These are phyloP conservation scores for Pempheris klunzingeri DNA, from an alignment of 2,797 vertebrate genomes.

Conservation along the genomic window DNA sequence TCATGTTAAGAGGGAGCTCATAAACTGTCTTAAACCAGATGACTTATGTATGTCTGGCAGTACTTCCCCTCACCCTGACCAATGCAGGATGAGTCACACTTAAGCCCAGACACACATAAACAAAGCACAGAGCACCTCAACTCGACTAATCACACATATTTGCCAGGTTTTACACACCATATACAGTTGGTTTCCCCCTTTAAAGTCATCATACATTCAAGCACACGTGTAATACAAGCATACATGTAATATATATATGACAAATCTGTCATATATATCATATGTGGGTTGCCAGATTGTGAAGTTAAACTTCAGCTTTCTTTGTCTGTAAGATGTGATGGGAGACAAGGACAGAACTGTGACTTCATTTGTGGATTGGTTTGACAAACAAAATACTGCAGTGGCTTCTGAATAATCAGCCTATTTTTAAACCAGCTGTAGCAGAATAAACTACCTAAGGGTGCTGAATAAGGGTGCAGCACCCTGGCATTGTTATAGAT, in stretches of 20 bases:
- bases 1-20: slow-evolving; percentile 20
- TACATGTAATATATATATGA: no score
- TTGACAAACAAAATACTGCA: slow-evolving; percentile 32
- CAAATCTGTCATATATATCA: no score
- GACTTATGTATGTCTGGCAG: slow-evolving; percentile 60
- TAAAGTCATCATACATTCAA: slow-evolving; percentile 3
- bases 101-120: slow-evolving; percentile 20
- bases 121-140: slow-evolving; percentile 5
- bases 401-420: slow-evolving; percentile 38
- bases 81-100: slow-evolving; percentile 43
- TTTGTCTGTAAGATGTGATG: background rate
- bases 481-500: slow-evolving; percentile 1
- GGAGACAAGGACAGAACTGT: slow-evolving; percentile 1
- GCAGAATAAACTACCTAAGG: slow-evolving; percentile 17
- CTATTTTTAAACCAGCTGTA: slow-evolving; percentile 54
- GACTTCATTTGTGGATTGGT: slow-evolving; percentile 23
- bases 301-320: slow-evolving; percentile 22
- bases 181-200: background rate
- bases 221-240: no score
- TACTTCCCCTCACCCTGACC: slow-evolving; percentile 45
- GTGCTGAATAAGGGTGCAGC: slow-evolving; percentile 20
- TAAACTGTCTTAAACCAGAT: slow-evolving; percentile 36
- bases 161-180: slow-evolving; percentile 21
- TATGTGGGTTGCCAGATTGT: slow-evolving; percentile 9
- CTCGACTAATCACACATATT: slow-evolving; percentile 39